Percentiles rank a stretch among this genome's conserved stretches.
Conservation (phyloP, 2,888 invertebrate genomes). For the Cephalotes varians region DNA sequence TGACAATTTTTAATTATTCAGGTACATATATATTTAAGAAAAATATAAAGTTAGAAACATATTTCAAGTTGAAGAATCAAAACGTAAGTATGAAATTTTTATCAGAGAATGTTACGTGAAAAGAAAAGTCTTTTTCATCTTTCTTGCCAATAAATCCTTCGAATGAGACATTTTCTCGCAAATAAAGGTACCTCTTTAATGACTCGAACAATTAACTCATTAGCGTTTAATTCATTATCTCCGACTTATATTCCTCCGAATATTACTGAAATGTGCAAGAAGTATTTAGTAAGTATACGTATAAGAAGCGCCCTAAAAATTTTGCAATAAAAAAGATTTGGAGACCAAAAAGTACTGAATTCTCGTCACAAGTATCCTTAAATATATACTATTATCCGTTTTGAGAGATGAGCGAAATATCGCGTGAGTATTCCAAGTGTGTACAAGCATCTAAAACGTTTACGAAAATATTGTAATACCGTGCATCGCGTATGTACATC, state of each 20-base stretch:
- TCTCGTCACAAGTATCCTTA: conserved; percentile 11
- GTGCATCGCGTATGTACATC: conserved; percentile 23
- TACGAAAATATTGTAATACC: conserved; percentile 46
- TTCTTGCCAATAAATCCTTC: not conserved
- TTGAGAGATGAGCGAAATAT: conserved; percentile 25
- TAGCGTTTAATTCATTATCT: not conserved
- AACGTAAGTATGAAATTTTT: conserved; percentile 7
- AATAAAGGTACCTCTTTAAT: conserved; percentile 16
- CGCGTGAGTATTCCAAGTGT: conserved; percentile 39
- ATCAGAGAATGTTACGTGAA: conserved; percentile 5
- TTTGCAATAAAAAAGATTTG: conserved; percentile 21
- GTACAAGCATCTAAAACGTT: conserved; percentile 56
- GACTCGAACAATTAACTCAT: not conserved
- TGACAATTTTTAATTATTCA: conserved; percentile 38
- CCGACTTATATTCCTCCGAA: not conserved
- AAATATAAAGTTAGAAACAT: conserved; percentile 36
- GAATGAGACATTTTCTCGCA: conserved; percentile 1
- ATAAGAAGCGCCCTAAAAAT: conserved; percentile 9
- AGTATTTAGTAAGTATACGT: conserved; percentile 7
- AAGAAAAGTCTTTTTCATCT: not conserved
- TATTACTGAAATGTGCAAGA: conserved; percentile 15
- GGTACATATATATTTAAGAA: conserved; percentile 39
- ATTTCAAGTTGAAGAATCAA: conserved; percentile 15
- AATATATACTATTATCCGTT: not conserved
- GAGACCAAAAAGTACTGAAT: conserved; percentile 5